Evolutionary conservation across 2,888 invertebrate species (phyloP), one percentile per base, ranked within the genome.

Genomic region (Isotomurus palustris): DNA sequence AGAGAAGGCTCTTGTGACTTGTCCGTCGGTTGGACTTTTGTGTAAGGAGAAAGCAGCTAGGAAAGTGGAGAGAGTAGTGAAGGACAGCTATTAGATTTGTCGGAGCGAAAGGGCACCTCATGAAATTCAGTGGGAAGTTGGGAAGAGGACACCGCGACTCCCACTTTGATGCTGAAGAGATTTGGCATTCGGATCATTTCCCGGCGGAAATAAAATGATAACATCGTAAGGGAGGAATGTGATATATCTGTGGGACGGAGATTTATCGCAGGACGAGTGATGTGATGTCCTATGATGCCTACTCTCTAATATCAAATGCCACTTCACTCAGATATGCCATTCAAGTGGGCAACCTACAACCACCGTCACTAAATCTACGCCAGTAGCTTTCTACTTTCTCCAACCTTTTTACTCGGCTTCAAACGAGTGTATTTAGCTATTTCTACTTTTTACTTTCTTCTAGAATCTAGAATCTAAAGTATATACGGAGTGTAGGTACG

Each of bases 131-230:
- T n/a, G n/a, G n/a, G n/a, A n/a, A 14, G 5, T 4, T n/a, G 19
- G 14, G 38, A 19, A 10, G 38, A 38, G n/a, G 19, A 19, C 17
- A 38, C 38, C 5, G n/a, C n/a, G 6, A 38, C 38, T 14, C 38
- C 5, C 17, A 14, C 19, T 38, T 5, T 8, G 19, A 22, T 10
- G 22, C 10, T 21, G 24, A 21, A 47, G 45, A 54, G 56, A 60
- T 60, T 63, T 60, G 53, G 60, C 55, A 63, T 63, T 60, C 58
- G 43, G 52, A 56, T 58, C 60, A 64, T 60, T 60, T 56, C 38
- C 52, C 47, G 50, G 35, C 56, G 60, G 60, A 64, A 64, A 64
- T 58, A 60, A 64, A 60, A 60, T 56, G 60, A 63, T 64, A 58
- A 55, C 55, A 64, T 64, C 51, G 19, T 43, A 24, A 43, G 43